Evolutionary conservation across 2,888 invertebrate genomes (phyloP).

Genomic region (Drosophila meridiana): DNA sequence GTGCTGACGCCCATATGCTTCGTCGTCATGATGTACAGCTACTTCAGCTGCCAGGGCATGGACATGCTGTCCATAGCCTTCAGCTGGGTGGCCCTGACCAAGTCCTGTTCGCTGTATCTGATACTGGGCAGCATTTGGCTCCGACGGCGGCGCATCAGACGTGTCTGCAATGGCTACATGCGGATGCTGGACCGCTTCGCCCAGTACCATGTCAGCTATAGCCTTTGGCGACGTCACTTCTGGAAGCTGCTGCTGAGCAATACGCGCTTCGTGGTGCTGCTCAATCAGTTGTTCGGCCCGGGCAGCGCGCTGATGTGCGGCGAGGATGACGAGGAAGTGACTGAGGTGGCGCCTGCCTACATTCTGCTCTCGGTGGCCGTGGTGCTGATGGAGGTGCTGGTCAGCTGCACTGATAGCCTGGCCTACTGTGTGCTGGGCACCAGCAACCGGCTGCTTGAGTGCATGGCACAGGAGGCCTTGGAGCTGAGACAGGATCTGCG

Average conservation of each 20-base stretch:
- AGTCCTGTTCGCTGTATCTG: conserved; percentile 12
- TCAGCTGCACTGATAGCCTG: conserved; percentile 31
- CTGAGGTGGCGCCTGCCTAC: conserved; percentile 18
- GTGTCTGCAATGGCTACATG: conserved; percentile 36
- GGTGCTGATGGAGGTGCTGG: conserved; percentile 38
- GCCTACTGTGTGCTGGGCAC: conserved; percentile 24
- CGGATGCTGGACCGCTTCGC: conserved; percentile 27
- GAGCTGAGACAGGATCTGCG: conserved; percentile 39
- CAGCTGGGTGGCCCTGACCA: conserved; percentile 36
- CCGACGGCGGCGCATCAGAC: conserved; percentile 16
- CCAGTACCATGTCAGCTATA: neutral
- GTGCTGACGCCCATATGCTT: conserved; percentile 36
- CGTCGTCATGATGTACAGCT: conserved; percentile 21
- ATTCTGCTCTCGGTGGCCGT: conserved; percentile 6
- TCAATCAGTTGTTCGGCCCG: conserved; percentile 29
- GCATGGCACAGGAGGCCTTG: conserved; percentile 29
- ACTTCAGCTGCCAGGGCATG: conserved; percentile 29
- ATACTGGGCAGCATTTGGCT: conserved; percentile 43
- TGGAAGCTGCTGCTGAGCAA: conserved; percentile 36
- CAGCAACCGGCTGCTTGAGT: conserved; percentile 45
- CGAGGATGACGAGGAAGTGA: conserved; percentile 5
- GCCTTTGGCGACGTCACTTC: conserved; percentile 6
- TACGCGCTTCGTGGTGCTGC: conserved; percentile 36
- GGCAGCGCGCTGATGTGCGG: conserved; percentile 43
- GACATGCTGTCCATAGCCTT: conserved; percentile 51